Base-by-base conservation (phyloP, 37 sponge, comb jelly and placozoan genomes). In the Mnemiopsis leidyi region DNA sequence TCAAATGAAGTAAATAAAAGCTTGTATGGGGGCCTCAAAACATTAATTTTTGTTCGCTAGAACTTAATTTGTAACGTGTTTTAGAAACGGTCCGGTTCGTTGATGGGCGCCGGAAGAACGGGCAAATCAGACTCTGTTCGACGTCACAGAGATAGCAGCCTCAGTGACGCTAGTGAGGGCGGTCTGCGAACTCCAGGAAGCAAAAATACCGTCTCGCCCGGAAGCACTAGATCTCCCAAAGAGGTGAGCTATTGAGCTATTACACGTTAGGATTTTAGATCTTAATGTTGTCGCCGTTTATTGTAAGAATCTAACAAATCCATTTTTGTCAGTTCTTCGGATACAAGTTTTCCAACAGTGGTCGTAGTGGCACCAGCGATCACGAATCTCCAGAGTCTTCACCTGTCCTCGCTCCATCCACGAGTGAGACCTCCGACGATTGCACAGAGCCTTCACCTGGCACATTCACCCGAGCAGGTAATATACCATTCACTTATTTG, bases 91-190 rank as follows among this genome's bases (percentile, higher is more conserved):
- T 48, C 61, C 5, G 73, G 73, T 3, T 69, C 73, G 24, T 25
- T 69, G 73, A 69, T 69, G 29, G 24, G 28, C 7, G 73, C 28
- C 1, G 36, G 36, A 7, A 13, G 82, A 37, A 31, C 37, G 29
- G 37, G 36, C 2, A 79, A 79, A 29, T 31, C 82, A 34, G 82
- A 79, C 29, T 79, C 82, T 9, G 29, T 31, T 29, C 35, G 37
- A 5, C 35, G 82, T 2, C 35, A 35, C 38, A 28, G 82, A 33
- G 82, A 79, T 23, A 79, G 82, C 82, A 79, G 82, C 32, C 82
- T 79, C 1, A 79, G 82, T 35, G 82, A 79, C 29, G 82, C 36
- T 29, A 79, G 82, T 23, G 82, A 79, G 82, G 82, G 82, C 23
- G 23, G 37, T 35, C 82, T 79, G 2, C 2, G 82, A 23, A 79